These are phyloP conservation scores for Macquaria ambigua DNA, from an alignment of 2,113 vertebrate genomes.

Conservation along the genomic window DNA sequence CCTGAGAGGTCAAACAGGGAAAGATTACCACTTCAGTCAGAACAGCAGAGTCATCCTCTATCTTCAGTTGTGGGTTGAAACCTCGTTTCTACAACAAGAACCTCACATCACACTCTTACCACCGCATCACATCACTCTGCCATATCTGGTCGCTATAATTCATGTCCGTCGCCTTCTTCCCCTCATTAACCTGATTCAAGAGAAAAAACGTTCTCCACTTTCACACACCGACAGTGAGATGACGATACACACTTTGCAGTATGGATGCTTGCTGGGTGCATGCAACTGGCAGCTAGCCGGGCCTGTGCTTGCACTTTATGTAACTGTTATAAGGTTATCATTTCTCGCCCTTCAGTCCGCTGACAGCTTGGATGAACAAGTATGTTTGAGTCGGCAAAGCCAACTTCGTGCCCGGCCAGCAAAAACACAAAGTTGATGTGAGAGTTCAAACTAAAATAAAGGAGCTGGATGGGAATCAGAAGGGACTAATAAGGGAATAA, in stretches of 20 bases:
- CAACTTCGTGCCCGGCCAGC: background rate
- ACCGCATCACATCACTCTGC: background rate
- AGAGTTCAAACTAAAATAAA: background rate
- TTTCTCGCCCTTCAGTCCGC: conserved; percentile 1
- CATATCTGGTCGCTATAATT: background rate
- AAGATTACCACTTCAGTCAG: background rate
- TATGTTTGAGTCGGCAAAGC: background rate
- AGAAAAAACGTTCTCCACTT: background rate
- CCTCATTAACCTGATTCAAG: background rate
- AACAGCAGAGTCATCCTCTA: conserved; percentile 17
- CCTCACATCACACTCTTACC: conserved; percentile 3
- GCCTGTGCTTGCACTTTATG: background rate
- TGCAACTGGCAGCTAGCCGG: background rate
- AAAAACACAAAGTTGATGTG: conserved; percentile 17
- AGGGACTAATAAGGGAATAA: background rate
- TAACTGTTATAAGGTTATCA: background rate
- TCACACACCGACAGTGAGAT: background rate
- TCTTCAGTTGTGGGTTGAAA: conserved; percentile 6
- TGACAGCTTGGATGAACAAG: background rate
- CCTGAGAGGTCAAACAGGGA: conserved; percentile 12
- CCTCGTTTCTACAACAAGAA: background rate
- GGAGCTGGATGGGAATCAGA: conserved; percentile 1
- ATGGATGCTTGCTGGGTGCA: no score
- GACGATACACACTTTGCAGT: background rate
- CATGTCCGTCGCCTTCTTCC: background rate